These are phyloP conservation scores for Antheraea yamamai DNA, from an alignment of 2,888 invertebrate species.

Conservation along the genomic window DNA sequence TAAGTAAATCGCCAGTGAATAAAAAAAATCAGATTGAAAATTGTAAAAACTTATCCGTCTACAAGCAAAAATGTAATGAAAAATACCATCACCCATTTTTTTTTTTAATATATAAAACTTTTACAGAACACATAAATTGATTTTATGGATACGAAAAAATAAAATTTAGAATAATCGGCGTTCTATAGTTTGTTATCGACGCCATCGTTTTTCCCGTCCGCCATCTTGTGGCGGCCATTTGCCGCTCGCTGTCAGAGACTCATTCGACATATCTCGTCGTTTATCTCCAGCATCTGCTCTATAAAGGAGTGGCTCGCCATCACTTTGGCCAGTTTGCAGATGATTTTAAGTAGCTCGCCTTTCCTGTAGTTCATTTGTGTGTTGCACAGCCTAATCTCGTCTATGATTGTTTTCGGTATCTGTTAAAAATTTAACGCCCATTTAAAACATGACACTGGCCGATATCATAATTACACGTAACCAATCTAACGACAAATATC, in stretches of 20 bases:
- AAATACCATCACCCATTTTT: neutral
- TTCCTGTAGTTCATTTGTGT: constrained; percentile 87
- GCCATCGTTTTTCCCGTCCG: constrained; percentile 34
- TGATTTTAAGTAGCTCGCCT: constrained; percentile 83
- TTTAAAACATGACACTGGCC: no score
- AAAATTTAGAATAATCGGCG: constrained; percentile 21
- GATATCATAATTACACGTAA: no score
- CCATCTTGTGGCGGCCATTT: constrained; percentile 53
- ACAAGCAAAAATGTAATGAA: neutral
- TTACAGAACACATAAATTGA: neutral
- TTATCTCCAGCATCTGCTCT: constrained; percentile 89
- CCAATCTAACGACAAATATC: no score
- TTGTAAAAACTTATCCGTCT: neutral
- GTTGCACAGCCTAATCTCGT: constrained; percentile 86
- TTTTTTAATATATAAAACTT: neutral
- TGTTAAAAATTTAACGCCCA: constrained; percentile 46
- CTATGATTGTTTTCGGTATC: constrained; percentile 83
- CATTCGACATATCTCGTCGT: constrained; percentile 89
- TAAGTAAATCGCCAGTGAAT: neutral
- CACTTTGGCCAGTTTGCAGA: constrained; percentile 85
- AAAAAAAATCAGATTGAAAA: neutral
- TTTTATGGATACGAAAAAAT: neutral
- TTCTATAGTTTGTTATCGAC: constrained; percentile 23
- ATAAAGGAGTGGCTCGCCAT: constrained; percentile 88
- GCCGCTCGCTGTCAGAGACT: constrained; percentile 78